Evolutionary conservation across 2,797 vertebrate species (phyloP), one percentile per base, ranked within the genome.

Genomic region (Ctenosaura bakeri): DNA sequence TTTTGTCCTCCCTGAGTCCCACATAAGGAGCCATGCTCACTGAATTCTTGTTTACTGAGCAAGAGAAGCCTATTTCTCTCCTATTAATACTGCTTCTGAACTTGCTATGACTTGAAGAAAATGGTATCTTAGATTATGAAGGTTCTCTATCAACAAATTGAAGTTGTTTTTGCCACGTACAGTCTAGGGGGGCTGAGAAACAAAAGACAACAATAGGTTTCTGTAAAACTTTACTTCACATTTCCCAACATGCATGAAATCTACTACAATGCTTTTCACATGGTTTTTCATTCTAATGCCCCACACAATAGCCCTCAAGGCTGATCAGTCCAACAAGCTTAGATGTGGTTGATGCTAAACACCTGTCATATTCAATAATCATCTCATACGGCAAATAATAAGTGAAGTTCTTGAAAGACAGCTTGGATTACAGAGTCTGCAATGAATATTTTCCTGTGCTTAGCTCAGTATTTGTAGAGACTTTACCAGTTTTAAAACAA

Each of bases 291-390:
- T 14, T 38, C 8, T 77, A 35, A 35, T 69, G 13, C 22, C 22
- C 29, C 29, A 66, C 56, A 35, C 52, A 62, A 77, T 46, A 38
- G 29, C 64, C 88, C 71, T 64, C 81, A 89, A 52, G 38, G 74
- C 13, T 81, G 87, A 88, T 71, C 35, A 42, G 64, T 73, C 35
- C 29, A 50, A 71, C 73, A 86, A 88, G 52, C 79, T 83, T 42
- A 83, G 82, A 64, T 84, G 38, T 89, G 71, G 81, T 5, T 77
- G 54, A 83, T 76, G 80, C 18, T 76, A 76, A 83, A 89, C 54
- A 89, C 42, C 35, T 50, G 56, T 64, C 54, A 77, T 35, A 83
- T 77, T 52, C 81, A 84, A 83, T 83, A 76, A 83, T 52, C 6
- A 26, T 80, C 56, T 69, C 22, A 18, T 88, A 26, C 24, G 18